Conservation (phyloP, 2,113 vertebrate species). For the Anhinga anhinga region DNA sequence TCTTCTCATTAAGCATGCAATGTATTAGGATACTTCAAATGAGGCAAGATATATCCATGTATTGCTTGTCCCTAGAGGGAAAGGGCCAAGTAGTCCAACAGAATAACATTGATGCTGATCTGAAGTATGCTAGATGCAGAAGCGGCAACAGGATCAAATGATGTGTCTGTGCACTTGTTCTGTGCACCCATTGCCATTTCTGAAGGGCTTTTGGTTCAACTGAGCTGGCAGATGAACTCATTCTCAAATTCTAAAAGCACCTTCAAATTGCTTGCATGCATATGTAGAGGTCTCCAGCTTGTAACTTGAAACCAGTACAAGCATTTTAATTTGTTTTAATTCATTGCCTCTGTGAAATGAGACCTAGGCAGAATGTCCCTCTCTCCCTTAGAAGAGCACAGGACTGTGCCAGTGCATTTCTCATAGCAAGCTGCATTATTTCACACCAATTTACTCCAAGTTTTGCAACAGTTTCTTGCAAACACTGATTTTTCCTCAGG, state of each 20-base stretch:
- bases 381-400: not conserved
- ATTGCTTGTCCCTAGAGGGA: not conserved
- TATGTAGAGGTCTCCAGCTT: not conserved
- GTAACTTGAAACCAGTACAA: not conserved
- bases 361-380: not conserved
- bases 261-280: not conserved
- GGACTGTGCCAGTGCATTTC: not conserved
- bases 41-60: not conserved
- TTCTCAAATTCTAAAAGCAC: not conserved
- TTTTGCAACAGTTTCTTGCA: not conserved
- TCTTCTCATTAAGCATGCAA: not conserved
- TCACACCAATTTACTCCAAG: not conserved
- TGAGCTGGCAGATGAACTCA: not conserved
- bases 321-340: constrained; percentile 6
- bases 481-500: not conserved
- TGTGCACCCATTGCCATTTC: not conserved
- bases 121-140: not conserved
- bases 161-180: not conserved
- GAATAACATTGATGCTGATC: not conserved
- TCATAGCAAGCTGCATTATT: not conserved
- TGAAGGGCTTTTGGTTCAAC: not conserved
- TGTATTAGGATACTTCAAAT: not conserved
- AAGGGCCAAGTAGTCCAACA: not conserved
- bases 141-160: not conserved
- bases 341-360: not conserved